Percentiles rank a stretch among this genome's conserved stretches.
phyloP scores from a whole-genome alignment of 2,888 invertebrate species.

The Tinea trinotella region DNA sequence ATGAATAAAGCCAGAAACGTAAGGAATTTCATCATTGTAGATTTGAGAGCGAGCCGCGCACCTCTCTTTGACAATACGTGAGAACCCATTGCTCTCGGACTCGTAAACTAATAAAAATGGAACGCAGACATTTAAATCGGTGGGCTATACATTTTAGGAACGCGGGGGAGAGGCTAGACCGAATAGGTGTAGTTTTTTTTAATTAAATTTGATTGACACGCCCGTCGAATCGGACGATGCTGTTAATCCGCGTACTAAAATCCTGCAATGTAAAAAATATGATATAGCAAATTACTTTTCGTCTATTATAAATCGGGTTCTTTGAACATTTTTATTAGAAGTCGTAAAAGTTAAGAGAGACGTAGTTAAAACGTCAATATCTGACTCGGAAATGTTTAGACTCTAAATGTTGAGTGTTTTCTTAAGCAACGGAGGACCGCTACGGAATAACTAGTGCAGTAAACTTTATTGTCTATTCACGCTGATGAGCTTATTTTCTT shows the following conservation, averaged over 20 bases:
- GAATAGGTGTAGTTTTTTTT: slow-evolving; percentile 29
- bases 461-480: slow-evolving; percentile 59
- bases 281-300: slow-evolving; percentile 40
- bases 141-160: slow-evolving; percentile 34
- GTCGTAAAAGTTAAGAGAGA: slow-evolving; percentile 56
- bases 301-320: slow-evolving; percentile 48
- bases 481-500: slow-evolving; percentile 61
- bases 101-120: slow-evolving; percentile 41
- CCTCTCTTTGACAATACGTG: slow-evolving; percentile 38
- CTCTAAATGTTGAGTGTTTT: slow-evolving; percentile 65
- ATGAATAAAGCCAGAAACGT: slow-evolving; percentile 61
- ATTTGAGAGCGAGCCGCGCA: slow-evolving; percentile 54
- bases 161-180: slow-evolving; percentile 27
- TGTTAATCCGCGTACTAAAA: slow-evolving; percentile 31
- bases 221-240: slow-evolving; percentile 28
- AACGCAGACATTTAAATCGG: slow-evolving; percentile 38
- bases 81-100: slow-evolving; percentile 38
- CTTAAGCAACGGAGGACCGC: slow-evolving; percentile 41
- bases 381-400: slow-evolving; percentile 60
- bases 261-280: slow-evolving; percentile 27
- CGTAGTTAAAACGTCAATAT: slow-evolving; percentile 65
- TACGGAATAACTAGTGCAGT: slow-evolving; percentile 48
- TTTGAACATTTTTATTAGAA: slow-evolving; percentile 60
- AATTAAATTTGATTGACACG: slow-evolving; percentile 44
- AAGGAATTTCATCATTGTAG: slow-evolving; percentile 62